These are phyloP conservation scores for Apistogramma diplotaenia DNA, from an alignment of 2,113 vertebrate genomes.

Conservation along the genomic window DNA sequence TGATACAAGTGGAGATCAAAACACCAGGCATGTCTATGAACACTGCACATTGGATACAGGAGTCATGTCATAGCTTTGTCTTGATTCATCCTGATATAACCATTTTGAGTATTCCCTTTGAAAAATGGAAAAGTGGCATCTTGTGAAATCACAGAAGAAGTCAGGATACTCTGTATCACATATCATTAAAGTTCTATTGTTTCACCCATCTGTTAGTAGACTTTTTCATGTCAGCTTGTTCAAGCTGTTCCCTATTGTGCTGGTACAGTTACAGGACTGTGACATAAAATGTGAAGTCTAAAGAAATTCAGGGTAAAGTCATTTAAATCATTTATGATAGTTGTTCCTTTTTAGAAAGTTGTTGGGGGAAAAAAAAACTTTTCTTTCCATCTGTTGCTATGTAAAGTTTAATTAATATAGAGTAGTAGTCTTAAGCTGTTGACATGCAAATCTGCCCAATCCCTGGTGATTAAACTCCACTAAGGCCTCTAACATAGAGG, in stretches of 20 bases:
- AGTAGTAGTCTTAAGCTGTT: not conserved
- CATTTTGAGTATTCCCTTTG: constrained; percentile 79
- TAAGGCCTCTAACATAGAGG: constrained; percentile 1
- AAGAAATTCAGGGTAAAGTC: not conserved
- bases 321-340: not conserved
- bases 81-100: constrained; percentile 78
- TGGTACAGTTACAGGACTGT: constrained; percentile 36
- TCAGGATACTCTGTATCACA: constrained; percentile 68
- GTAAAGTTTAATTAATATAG: constrained; percentile 1
- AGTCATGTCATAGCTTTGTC: constrained; percentile 75
- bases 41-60: constrained; percentile 68
- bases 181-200: constrained; percentile 69
- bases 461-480: constrained; percentile 3
- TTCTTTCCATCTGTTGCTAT: not conserved
- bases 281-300: constrained; percentile 39
- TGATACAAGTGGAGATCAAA: constrained; percentile 71
- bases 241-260: constrained; percentile 54
- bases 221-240: constrained; percentile 48
- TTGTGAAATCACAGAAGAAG: constrained; percentile 78
- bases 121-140: constrained; percentile 70
- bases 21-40: constrained; percentile 61
- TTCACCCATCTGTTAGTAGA: constrained; percentile 59
- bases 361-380: not conserved
- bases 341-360: constrained; percentile 10
- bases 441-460: not conserved